Evolutionary conservation across 1,140 invertebrate genomes (phyloP).

Genomic region (Halictus rubicundus): DNA sequence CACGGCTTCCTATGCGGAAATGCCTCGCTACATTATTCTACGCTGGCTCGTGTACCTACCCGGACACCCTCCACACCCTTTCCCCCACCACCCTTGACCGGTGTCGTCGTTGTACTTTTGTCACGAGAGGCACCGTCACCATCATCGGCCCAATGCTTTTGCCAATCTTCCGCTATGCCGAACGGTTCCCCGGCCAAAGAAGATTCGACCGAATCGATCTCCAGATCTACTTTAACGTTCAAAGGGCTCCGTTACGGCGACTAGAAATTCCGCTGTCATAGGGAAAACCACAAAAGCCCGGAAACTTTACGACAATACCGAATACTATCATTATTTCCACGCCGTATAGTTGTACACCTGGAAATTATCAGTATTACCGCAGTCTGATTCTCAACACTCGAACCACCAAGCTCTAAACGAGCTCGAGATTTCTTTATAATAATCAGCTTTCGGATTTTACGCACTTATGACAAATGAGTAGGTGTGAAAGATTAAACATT

Average conservation of each 20-base stretch:
- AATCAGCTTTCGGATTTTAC: too few species aligned
- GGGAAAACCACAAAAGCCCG: background rate
- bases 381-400: too few species aligned
- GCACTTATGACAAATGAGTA: too few species aligned
- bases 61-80: conserved; percentile 34
- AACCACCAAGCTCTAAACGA: too few species aligned
- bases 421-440: too few species aligned
- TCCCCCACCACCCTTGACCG: conserved; percentile 7
- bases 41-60: conserved; percentile 64
- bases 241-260: background rate
- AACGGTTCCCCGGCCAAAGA: background rate
- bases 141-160: conserved; percentile 6
- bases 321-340: background rate
- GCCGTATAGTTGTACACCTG: conserved; percentile 8
- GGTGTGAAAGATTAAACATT: too few species aligned
- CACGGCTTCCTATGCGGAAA: conserved; percentile 81
- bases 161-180: conserved; percentile 4
- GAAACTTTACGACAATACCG: background rate
- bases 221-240: conserved; percentile 7
- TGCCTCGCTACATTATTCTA: conserved; percentile 78
- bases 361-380: conserved; percentile 42
- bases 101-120: conserved; percentile 73
- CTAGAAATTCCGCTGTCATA: background rate
- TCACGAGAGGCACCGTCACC: conserved; percentile 68
- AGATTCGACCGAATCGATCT: background rate